Base-by-base conservation (phyloP, 2,888 invertebrate species). In the Xestia xanthographa region DNA sequence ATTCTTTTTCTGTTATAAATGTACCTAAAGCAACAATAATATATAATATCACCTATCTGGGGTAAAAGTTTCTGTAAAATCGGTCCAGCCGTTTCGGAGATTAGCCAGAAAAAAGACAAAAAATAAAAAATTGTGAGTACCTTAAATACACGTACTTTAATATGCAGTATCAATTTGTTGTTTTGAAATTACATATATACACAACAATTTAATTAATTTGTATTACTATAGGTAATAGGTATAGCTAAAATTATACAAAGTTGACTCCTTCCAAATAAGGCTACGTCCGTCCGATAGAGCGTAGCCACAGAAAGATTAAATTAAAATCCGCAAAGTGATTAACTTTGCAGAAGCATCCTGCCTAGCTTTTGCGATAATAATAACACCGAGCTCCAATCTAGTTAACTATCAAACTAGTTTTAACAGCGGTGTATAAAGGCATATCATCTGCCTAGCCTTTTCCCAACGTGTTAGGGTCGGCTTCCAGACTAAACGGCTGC, bases 271-370 rank as follows among this genome's bases (percentile, higher is more conserved):
- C n/a, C n/a, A n/a, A n/a, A n/a, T n/a, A n/a, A n/a, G 9, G 9
- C 41, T 20, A 5, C 20, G 12, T 12, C 29, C 20, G 38, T 22
- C 38, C 17, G 38, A 48, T 29, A 20, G 22, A 67, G 48, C 50
- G 9, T 11, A 63, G n/a, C n/a, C 11, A 12, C 38, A n/a, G 20
- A 26, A 50, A 38, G 22, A 56, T 74, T 74, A 41, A 43, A 66
- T 76, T 66, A 50, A 58, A 48, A 76, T 43, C 66, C 22, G 6
- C 66, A 66, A 66, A 76, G 14, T 76, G 22, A 76, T 76, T 50
- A 43, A 34, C 58, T 76, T 76, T 50, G 41, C 17, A 1, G 8
- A n/a, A 58, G 29, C 41, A 20, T 60, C 58, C 41, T 26, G 41
- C 50, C 41, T n/a, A 20, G 56, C 12, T 6, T 6, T 45, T 12